These are phyloP conservation scores for Stratiomys singularior DNA, from an alignment of 2,888 invertebrate genomes.

Conservation along the genomic window DNA sequence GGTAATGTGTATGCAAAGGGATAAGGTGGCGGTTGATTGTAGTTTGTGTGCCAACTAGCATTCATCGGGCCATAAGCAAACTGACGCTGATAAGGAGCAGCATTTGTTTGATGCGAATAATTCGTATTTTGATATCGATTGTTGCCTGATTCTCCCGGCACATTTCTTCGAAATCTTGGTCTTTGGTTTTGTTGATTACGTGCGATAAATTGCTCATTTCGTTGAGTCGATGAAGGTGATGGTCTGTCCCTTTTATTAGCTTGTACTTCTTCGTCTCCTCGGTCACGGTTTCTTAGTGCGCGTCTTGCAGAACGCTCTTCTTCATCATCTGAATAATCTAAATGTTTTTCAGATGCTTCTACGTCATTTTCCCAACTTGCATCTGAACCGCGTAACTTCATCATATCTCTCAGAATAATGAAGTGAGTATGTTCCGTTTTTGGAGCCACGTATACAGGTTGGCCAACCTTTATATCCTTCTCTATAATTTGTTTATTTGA, in stretches of 20 bases:
- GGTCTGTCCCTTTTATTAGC: constrained; percentile 44
- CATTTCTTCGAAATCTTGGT: not conserved
- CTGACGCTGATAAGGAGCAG: not conserved
- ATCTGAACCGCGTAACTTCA: constrained; percentile 84
- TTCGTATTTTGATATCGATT: not conserved
- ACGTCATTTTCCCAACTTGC: constrained; percentile 87
- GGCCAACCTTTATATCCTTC: constrained; percentile 74
- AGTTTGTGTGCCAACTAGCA: constrained; percentile 44
- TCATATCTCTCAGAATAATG: constrained; percentile 78
- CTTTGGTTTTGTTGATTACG: constrained; percentile 47
- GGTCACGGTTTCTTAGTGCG: constrained; percentile 62
- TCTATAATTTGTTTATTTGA: constrained; percentile 77
- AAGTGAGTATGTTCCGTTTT: constrained; percentile 78
- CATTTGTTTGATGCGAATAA: not conserved
- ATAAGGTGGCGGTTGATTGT: constrained; percentile 18
- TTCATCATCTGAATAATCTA: constrained; percentile 92
- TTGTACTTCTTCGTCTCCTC: constrained; percentile 56
- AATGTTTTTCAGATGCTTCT: constrained; percentile 77
- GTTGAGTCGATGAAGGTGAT: not conserved
- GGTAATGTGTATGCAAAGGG: constrained; percentile 9
- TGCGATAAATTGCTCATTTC: not conserved
- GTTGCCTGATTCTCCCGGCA: not conserved
- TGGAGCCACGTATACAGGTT: constrained; percentile 86
- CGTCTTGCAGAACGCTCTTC: constrained; percentile 72
- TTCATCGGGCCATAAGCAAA: constrained; percentile 18